These are phyloP conservation scores for Mola mola DNA, from an alignment of 2,113 vertebrate genomes.

Conservation along the genomic window DNA sequence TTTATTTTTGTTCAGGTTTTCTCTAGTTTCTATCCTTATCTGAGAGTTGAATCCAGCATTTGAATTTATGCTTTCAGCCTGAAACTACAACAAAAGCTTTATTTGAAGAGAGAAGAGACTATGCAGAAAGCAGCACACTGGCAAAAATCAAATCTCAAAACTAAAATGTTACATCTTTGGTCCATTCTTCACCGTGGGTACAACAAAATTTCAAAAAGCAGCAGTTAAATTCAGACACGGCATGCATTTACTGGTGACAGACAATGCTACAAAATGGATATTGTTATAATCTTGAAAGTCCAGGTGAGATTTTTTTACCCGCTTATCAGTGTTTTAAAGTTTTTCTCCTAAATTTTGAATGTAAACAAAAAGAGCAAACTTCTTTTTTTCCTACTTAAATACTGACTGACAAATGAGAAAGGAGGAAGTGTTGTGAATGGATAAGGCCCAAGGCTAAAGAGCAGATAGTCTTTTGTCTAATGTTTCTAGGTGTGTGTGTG, in stretches of 20 bases:
- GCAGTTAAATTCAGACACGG: neutral
- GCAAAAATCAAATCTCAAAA: no score
- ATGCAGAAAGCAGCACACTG: neutral
- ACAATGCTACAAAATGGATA: neutral
- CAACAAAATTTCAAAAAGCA: neutral
- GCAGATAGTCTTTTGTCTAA: conserved; percentile 40
- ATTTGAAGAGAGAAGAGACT: neutral
- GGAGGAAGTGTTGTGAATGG: conserved; percentile 45
- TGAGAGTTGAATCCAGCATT: neutral
- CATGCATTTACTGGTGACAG: neutral
- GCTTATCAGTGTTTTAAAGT: conserved; percentile 1
- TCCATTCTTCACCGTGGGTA: neutral
- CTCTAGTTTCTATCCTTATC: no score
- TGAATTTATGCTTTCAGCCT: neutral
- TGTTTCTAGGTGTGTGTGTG: conserved; percentile 23
- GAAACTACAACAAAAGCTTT: neutral
- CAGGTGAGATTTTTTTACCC: neutral
- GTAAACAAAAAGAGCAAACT: conserved; percentile 24
- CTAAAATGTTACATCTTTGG: neutral
- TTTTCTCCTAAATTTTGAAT: neutral
- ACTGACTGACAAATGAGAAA: conserved; percentile 38
- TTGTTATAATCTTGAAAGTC: neutral
- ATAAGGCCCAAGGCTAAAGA: conserved; percentile 41
- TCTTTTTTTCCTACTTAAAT: conserved; percentile 24
- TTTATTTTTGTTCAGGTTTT: no score